A percentile compares a stretch with the other conserved stretches of the same genome.
Evolutionary conservation across 2,113 vertebrate species (phyloP).

Genomic region (Passer montanus): DNA sequence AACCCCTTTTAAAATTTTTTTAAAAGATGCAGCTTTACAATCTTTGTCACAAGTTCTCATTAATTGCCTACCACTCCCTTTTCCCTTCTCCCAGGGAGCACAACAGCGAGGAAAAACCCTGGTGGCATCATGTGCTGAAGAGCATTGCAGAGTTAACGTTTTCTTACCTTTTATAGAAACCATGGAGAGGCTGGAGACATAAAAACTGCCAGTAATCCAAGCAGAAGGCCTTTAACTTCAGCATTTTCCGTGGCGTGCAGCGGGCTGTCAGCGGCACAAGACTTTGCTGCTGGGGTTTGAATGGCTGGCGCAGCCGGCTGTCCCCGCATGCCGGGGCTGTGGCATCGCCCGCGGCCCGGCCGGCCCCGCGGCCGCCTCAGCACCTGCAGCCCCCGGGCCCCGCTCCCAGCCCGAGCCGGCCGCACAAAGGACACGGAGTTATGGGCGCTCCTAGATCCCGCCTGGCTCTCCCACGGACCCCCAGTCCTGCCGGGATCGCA

Average conservation of each 20-base stretch:
- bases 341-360: neutral
- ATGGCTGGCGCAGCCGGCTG: neutral
- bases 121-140: neutral
- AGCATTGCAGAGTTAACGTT: conserved; percentile 7
- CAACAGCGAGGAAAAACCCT: neutral
- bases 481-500: neutral
- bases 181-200: conserved; percentile 91
- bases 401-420: conserved; percentile 63
- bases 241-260: conserved; percentile 75
- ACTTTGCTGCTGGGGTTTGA: neutral
- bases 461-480: neutral
- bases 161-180: conserved; percentile 92
- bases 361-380: conserved; percentile 26
- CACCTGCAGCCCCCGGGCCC: conserved; percentile 64
- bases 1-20: too few relatives aligned
- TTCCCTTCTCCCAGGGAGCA: conserved; percentile 7
- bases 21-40: neutral
- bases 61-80: conserved; percentile 44
- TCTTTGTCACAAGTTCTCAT: conserved; percentile 45
- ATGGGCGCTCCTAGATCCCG: neutral
- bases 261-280: neutral
- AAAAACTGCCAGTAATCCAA: conserved; percentile 98
- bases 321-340: neutral
- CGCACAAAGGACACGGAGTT: conserved; percentile 68
- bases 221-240: conserved; percentile 96